Evolutionary conservation across 1,140 invertebrate genomes (phyloP).

Genomic region (Ceratosolen solmsi): DNA sequence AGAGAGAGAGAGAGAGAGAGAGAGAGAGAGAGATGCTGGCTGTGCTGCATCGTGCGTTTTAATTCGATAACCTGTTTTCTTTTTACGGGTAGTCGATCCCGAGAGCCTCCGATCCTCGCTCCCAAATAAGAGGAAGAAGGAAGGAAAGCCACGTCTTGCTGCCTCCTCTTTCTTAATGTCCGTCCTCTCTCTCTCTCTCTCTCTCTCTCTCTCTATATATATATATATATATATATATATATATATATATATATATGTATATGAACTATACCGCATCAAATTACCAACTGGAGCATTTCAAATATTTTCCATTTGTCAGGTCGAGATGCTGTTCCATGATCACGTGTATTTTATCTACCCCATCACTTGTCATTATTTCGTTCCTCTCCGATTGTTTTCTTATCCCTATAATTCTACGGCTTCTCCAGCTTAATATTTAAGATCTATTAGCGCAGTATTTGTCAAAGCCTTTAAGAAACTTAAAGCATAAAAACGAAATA

Average conservation of each 20-base stretch:
- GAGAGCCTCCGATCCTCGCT: constrained; percentile 14
- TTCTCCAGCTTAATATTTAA: no score
- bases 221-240: no score
- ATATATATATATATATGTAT: no score
- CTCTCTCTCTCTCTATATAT: no score
- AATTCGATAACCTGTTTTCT: constrained; percentile 67
- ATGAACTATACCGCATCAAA: constrained; percentile 4
- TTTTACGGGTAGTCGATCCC: constrained; percentile 58
- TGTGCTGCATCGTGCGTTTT: constrained; percentile 52
- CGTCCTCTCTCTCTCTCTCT: no score
- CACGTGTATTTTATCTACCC: neutral
- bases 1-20: constrained; percentile 25
- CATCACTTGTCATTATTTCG: neutral
- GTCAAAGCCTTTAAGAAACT: no score
- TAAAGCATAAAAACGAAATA: no score
- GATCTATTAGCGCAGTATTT: no score
- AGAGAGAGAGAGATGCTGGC: constrained; percentile 23
- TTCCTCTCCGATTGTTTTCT: no score
- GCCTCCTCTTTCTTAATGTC: neutral
- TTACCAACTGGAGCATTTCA: neutral
- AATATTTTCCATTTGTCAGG: neutral
- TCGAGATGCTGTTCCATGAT: neutral
- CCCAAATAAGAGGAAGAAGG: constrained; percentile 1
- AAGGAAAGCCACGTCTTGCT: constrained; percentile 29
- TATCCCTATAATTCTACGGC: no score